Evolutionary conservation across 2,113 vertebrate genomes (phyloP), one percentile per base, ranked within the genome.

Genomic region (Corythaixoides concolor): DNA sequence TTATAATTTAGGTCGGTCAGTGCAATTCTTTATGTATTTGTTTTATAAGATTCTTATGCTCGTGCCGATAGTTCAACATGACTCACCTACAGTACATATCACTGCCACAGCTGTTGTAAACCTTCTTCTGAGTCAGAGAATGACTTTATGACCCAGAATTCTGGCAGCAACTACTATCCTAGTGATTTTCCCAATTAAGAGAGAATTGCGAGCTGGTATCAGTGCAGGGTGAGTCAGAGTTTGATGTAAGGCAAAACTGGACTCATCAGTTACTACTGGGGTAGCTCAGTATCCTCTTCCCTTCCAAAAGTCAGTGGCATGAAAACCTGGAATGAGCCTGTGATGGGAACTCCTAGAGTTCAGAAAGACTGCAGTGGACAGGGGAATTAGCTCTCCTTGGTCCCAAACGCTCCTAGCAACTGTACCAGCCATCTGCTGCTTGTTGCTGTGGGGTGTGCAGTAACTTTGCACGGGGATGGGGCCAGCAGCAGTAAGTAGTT

Each of bases 111-210:
- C 94, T 95, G 80, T 90, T 96, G 80, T 92, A 97, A 96, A 95
- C 91, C 90, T 93, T 87, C 62, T 85, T 95, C 90, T 96, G 90
- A 97, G 95, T 97, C 97, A 97, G 88, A 97, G 82, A 92, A 85
- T 92, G 94, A 95, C 93, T 96, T 96, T 95, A 88, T 95, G 97
- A 96, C 88, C 94, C 88, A 93, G 90, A 92, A 97, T 96, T 94
- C 75, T 97, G 90, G 72, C 89, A 95, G 81, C 47, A 86, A 94
- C 94, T 95, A 92, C 91, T 95, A 89, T 93, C 92, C 95, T 78
- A 94, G 90, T 88, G 94, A 92, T 97, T 97, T 95, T 96, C 81
- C 95, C 88, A 93, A 92, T 96, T 95, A 96, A 93, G 83, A 92
- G 62, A 78, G 56, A 90, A 79, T 88, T 96, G 92, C 7, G 2